Percentiles rank a stretch among this genome's conserved stretches.
These are phyloP conservation scores for Geodia barretti DNA, from an alignment of 37 sponge, comb jelly and placozoan genomes.

Conservation along the genomic window DNA sequence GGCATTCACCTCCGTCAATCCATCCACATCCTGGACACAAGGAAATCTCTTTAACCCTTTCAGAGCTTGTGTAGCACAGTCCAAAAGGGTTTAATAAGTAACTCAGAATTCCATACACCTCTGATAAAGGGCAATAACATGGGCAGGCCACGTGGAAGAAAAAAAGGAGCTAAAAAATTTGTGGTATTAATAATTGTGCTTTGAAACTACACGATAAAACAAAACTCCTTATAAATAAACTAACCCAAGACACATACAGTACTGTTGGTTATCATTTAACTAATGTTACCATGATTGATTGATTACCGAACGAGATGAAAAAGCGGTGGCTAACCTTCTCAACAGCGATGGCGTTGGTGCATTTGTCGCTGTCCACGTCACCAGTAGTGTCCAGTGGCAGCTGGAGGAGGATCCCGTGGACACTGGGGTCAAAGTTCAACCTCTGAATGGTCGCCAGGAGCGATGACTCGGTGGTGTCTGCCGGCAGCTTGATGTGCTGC, in stretches of 20 bases:
- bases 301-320: no score
- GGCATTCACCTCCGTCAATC: conserved; percentile 85
- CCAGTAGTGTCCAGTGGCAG: conserved; percentile 68
- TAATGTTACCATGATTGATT: neutral
- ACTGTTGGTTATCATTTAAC: neutral
- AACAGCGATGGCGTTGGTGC: conserved; percentile 76
- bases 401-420: conserved; percentile 92
- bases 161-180: no score
- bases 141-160: no score
- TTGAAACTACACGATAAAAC: no score
- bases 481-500: conserved; percentile 75
- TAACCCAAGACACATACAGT: no score
- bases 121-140: no score
- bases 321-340: conserved; percentile 39
- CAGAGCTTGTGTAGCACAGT: no score
- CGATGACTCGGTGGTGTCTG: conserved; percentile 54
- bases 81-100: no score
- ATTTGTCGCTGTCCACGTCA: conserved; percentile 63
- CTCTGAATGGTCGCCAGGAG: conserved; percentile 46
- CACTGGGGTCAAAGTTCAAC: conserved; percentile 73
- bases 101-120: no score
- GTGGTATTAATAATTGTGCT: no score
- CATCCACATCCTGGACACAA: conserved; percentile 89
- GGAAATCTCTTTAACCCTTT: no score
- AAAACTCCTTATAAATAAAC: no score